These are phyloP conservation scores for Alexandromys oeconomus DNA, from an alignment of 2,797 vertebrate genomes.

Conservation along the genomic window DNA sequence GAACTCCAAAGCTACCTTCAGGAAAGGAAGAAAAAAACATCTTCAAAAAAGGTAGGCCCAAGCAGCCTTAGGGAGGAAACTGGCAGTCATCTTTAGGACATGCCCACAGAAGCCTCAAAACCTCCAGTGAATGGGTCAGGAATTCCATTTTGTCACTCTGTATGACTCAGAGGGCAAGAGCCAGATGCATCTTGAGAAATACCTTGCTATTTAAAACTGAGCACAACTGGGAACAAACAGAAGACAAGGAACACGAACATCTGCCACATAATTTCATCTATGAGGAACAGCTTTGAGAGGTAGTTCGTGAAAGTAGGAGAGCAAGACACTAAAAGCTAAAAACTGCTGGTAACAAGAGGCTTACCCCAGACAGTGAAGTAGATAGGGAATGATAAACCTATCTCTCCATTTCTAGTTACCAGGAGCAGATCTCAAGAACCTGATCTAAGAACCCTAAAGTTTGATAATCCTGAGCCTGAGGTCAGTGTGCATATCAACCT, in stretches of 20 bases:
- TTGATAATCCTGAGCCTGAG: neutral
- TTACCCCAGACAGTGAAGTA: neutral
- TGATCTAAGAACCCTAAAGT: neutral
- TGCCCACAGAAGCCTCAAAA: neutral
- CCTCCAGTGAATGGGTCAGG: neutral
- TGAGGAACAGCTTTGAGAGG: neutral
- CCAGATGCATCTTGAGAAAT: neutral
- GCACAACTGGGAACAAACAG: neutral
- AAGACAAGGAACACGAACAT: neutral
- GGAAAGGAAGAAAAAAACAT: neutral
- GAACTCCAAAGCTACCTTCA: neutral
- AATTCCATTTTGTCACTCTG: slow-evolving; percentile 1
- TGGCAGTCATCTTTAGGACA: neutral
- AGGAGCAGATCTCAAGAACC: neutral
- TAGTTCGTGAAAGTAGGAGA: neutral
- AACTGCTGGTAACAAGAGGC: neutral
- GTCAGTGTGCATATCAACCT: neutral
- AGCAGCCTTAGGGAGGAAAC: neutral
- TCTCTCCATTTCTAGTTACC: neutral
- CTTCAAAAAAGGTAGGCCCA: neutral
- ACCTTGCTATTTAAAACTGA: neutral
- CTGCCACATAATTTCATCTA: neutral
- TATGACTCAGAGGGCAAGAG: neutral
- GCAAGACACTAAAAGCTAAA: neutral
- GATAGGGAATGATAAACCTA: neutral